Percentiles rank a stretch among this genome's conserved stretches.
Evolutionary conservation across 64 coral and sea anemone species (phyloP).

Genomic region (Cladopsammia gracilis): DNA sequence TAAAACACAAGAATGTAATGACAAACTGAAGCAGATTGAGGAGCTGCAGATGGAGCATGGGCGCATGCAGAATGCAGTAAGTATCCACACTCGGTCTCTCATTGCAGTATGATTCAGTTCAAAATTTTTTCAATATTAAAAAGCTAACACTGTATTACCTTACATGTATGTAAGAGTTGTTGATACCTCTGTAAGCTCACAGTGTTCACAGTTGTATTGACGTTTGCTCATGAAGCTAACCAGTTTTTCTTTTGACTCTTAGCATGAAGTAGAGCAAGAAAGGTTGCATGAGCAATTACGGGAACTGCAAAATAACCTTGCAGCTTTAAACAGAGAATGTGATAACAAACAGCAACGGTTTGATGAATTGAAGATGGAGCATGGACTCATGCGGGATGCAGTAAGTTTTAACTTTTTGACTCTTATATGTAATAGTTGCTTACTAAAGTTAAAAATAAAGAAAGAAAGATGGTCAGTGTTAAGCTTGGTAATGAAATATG

Average conservation of each 20-base stretch:
- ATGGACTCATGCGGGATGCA: neutral
- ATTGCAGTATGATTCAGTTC: no score
- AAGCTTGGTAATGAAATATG: no score
- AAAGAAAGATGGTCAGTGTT: no score
- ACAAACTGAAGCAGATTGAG: neutral
- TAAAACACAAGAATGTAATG: neutral
- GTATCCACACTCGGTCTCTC: no score
- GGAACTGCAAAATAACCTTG: neutral
- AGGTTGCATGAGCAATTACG: neutral
- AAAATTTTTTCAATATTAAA: no score
- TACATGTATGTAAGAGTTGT: no score
- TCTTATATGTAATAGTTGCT: no score
- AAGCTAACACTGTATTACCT: no score
- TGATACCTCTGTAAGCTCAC: no score
- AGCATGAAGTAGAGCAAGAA: conserved; percentile 3
- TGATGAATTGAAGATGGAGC: conserved; percentile 5
- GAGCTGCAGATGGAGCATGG: neutral
- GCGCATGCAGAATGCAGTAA: no score
- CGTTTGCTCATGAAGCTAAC: neutral
- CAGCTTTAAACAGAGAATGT: neutral
- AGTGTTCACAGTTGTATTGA: neutral
- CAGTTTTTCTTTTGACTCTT: neutral
- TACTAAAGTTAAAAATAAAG: no score
- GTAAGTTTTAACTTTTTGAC: neutral
- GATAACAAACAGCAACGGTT: neutral